phyloP scores from a whole-genome alignment of 2,888 invertebrate genomes.

The Cheilosia impressa region DNA sequence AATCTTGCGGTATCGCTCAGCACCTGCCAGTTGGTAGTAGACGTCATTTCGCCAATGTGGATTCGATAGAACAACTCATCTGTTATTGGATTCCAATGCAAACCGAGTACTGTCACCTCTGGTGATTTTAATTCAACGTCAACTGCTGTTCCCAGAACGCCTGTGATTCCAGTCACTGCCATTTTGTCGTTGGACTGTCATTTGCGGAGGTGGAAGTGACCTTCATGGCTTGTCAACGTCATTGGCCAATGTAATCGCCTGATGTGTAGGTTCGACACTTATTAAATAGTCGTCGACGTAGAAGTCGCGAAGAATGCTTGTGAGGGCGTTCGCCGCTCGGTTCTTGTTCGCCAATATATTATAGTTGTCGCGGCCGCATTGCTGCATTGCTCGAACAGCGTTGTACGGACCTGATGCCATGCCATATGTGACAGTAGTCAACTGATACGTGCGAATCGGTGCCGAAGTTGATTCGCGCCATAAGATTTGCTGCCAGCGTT shows the following conservation, averaged over 20 bases:
- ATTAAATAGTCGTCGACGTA: constrained; percentile 17
- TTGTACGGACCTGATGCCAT: constrained; percentile 56
- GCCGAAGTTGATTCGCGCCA: constrained; percentile 68
- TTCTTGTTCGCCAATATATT: constrained; percentile 4
- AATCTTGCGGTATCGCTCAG: constrained; percentile 19
- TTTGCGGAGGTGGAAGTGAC: neutral
- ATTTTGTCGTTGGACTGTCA: neutral
- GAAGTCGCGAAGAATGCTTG: constrained; percentile 20
- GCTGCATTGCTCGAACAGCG: constrained; percentile 47
- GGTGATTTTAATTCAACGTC: constrained; percentile 8
- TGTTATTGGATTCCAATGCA: constrained; percentile 32
- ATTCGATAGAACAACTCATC: constrained; percentile 32
- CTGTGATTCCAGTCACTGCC: neutral
- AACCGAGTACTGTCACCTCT: constrained; percentile 13
- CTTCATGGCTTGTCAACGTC: neutral
- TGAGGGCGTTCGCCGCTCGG: constrained; percentile 5
- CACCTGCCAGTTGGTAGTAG: constrained; percentile 29
- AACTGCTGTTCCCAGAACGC: constrained; percentile 13
- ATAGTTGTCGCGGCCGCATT: constrained; percentile 40
- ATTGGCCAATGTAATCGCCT: constrained; percentile 7
- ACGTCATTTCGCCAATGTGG: constrained; percentile 13
- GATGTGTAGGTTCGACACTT: constrained; percentile 16
- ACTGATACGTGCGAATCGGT: constrained; percentile 66
- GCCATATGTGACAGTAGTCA: constrained; percentile 76
- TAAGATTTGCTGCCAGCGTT: constrained; percentile 73